These are phyloP conservation scores for Sapajus apella DNA, from an alignment of 2,113 vertebrate genomes.

Conservation along the genomic window DNA sequence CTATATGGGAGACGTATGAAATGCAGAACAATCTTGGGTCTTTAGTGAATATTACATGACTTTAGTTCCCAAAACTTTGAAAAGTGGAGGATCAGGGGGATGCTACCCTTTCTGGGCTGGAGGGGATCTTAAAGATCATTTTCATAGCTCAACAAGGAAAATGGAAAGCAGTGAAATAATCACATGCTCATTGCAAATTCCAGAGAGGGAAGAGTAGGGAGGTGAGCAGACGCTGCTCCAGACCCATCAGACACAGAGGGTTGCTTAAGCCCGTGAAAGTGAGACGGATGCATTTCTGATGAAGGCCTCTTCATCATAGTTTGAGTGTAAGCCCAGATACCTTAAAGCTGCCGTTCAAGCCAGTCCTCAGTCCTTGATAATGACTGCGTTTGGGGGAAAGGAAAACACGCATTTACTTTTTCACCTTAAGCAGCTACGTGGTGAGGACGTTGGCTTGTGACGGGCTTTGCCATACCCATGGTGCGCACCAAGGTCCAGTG, in stretches of 20 bases:
- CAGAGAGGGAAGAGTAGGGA: background rate
- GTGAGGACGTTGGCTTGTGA: conserved; percentile 79
- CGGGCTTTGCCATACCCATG: conserved; percentile 75
- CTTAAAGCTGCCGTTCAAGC: conserved; percentile 40
- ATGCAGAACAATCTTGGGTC: background rate
- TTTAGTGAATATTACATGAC: background rate
- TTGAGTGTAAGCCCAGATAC: conserved; percentile 68
- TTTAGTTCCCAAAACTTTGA: background rate
- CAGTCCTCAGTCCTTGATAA: conserved; percentile 45
- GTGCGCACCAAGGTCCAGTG: conserved; percentile 81
- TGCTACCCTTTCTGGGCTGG: background rate
- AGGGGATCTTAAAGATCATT: background rate
- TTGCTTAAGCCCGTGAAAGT: conserved; percentile 47
- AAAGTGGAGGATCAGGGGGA: background rate
- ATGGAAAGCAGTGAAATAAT: background rate
- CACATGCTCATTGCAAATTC: fast-evolving
- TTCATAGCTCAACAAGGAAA: background rate
- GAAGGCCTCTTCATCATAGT: conserved; percentile 69
- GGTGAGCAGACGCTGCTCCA: too few relatives aligned
- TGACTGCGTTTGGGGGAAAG: conserved; percentile 41
- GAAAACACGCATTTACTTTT: conserved; percentile 61
- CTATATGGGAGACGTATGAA: background rate
- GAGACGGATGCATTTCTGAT: conserved; percentile 72
- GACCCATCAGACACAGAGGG: background rate
- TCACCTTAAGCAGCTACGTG: conserved; percentile 78